Percentiles rank a stretch among this genome's conserved stretches.
These are phyloP conservation scores for Limnephilus lunatus DNA, from an alignment of 2,888 invertebrate species.

Conservation along the genomic window DNA sequence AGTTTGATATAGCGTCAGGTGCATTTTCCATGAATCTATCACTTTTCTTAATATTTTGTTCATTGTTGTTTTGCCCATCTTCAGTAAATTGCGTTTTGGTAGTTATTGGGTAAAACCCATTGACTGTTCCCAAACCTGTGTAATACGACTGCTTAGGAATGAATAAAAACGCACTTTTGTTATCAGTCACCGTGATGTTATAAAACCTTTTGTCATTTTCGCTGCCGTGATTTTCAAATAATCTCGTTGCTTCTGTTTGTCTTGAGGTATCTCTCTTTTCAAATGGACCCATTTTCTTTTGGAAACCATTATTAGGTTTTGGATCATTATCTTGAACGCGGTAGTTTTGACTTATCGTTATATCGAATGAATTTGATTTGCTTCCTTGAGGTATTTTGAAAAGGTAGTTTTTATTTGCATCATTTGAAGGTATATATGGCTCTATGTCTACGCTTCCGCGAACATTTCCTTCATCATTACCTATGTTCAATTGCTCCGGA, in stretches of 20 bases:
- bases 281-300: background rate
- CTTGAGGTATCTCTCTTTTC: background rate
- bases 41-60: background rate
- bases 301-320: background rate
- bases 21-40: background rate
- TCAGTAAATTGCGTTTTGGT: background rate
- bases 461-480: background rate
- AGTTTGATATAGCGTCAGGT: background rate
- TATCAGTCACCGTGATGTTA: constrained; percentile 33
- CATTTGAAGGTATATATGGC: background rate
- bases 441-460: background rate
- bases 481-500: background rate
- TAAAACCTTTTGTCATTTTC: background rate
- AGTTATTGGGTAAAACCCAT: background rate
- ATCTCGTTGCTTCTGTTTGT: background rate
- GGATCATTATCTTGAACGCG: constrained; percentile 4
- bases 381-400: background rate
- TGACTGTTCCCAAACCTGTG: no score
- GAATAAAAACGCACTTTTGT: constrained; percentile 33
- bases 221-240: background rate
- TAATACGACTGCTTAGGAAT: constrained; percentile 15
- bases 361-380: constrained; percentile 36
- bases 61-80: background rate
- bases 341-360: constrained; percentile 47
- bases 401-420: background rate